phyloP scores from a whole-genome alignment of 1,140 invertebrate genomes.

The Frieseomelitta varia region DNA sequence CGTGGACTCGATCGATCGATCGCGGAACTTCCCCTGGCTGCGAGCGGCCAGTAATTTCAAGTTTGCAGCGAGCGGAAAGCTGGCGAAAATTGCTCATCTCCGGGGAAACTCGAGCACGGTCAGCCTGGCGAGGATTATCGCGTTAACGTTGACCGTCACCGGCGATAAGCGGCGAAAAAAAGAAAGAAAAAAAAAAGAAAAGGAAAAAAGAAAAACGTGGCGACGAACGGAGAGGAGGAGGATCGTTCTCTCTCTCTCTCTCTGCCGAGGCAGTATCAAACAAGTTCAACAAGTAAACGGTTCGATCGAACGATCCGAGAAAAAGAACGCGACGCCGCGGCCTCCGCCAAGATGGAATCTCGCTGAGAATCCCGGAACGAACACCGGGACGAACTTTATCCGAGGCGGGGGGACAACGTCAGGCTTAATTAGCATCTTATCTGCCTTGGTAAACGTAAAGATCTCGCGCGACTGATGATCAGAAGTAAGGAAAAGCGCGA shows the following conservation, averaged over 20 bases:
- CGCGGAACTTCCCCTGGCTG: neutral
- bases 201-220: neutral
- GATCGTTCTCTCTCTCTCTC: too few species aligned
- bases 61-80: neutral
- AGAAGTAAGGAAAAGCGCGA: neutral
- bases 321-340: too few species aligned
- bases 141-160: neutral
- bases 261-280: neutral
- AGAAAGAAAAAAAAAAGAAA: neutral
- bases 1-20: neutral
- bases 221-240: too few species aligned
- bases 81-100: neutral
- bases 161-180: neutral
- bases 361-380: neutral
- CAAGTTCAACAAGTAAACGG: conserved; percentile 17
- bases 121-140: neutral
- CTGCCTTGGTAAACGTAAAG: conserved; percentile 22
- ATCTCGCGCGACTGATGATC: conserved; percentile 10
- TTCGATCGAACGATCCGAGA: neutral
- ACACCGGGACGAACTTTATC: neutral
- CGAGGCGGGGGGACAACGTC: neutral
- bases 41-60: neutral
- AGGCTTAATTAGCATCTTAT: neutral
- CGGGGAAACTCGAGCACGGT: neutral
- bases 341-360: too few species aligned